These are phyloP conservation scores for Sarcophaga rosellei DNA, from an alignment of 2,888 invertebrate genomes.

Conservation along the genomic window DNA sequence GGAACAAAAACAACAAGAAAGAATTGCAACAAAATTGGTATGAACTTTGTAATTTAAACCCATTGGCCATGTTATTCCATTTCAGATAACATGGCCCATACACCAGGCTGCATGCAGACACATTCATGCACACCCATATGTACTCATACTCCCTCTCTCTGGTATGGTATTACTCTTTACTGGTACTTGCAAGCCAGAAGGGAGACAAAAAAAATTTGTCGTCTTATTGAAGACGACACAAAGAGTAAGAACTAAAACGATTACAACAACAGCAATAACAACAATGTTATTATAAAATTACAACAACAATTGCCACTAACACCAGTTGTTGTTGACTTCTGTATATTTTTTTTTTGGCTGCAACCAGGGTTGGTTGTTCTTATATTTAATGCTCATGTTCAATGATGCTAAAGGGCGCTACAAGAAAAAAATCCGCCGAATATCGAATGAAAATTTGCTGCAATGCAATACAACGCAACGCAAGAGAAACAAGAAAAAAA, in stretches of 20 bases:
- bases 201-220: conserved; percentile 57
- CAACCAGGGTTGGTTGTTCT: conserved; percentile 27
- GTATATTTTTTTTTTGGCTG: conserved; percentile 43
- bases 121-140: not conserved
- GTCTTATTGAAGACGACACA: conserved; percentile 57
- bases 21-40: not conserved
- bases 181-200: conserved; percentile 33
- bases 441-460: conserved; percentile 57
- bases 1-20: conserved; percentile 32
- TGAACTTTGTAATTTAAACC: conserved; percentile 66
- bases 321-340: conserved; percentile 63
- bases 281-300: conserved; percentile 45
- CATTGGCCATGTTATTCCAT: conserved; percentile 67
- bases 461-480: conserved; percentile 1
- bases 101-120: not conserved
- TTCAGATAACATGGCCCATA: conserved; percentile 64
- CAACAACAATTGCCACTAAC: conserved; percentile 63
- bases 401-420: conserved; percentile 70
- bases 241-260: conserved; percentile 7
- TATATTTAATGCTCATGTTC: conserved; percentile 66
- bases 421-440: conserved; percentile 39
- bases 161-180: not conserved
- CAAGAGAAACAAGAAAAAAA: not conserved
- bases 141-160: not conserved
- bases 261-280: conserved; percentile 31